Base-by-base conservation (phyloP, 2,113 vertebrate genomes). In the Gila orcuttii region DNA sequence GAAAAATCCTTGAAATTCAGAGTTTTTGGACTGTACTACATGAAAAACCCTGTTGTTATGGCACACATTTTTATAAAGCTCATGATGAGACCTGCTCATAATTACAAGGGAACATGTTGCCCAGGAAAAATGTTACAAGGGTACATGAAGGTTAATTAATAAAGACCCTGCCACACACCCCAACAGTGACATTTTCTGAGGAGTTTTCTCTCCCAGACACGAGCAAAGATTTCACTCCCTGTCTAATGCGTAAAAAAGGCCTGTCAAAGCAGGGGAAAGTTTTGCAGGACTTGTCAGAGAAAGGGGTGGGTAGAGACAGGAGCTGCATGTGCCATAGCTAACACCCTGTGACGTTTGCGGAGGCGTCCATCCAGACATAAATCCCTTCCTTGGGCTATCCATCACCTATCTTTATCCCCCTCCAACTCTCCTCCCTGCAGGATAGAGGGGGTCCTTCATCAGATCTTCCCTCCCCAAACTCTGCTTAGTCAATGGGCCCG, bases 271-370 rank as follows among this genome's bases (percentile, higher is more conserved):
- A 6, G 28, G 28, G 39, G n/a, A 47, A 82, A 69, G 45, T 82
- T 82, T 82, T 82, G 60, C 80, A 69, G 80, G 42, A 82, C 80
- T 82, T 82, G 83, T 85, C 86, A 92, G 92, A 91, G 92, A 93
- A 88, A 90, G 88, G 88, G 91, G 92, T 89, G 90, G 90, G 89
- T 91, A 85, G 89, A 86, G 89, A 90, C 88, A 3, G 36, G 85
- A 88, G 85, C 89, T 90, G 91, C 90, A 89, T 82, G 79, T 89
- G 87, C 81, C 87, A 74, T 55, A 52, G 68, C 36, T 86, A 85
- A 87, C 86, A 86, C 85, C 78, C 77, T 39, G 80, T 84, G 88
- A 86, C 85, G 79, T 89, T 47, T 81, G 78, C 47, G 69, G 82
- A 75, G 83, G 87, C 57, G 69, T 76, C 75, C 60, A 82, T 86